Percentiles rank a stretch among this genome's conserved stretches.
Evolutionary conservation across 1,140 invertebrate species (phyloP).

Genomic region (Diabrotica virgifera): DNA sequence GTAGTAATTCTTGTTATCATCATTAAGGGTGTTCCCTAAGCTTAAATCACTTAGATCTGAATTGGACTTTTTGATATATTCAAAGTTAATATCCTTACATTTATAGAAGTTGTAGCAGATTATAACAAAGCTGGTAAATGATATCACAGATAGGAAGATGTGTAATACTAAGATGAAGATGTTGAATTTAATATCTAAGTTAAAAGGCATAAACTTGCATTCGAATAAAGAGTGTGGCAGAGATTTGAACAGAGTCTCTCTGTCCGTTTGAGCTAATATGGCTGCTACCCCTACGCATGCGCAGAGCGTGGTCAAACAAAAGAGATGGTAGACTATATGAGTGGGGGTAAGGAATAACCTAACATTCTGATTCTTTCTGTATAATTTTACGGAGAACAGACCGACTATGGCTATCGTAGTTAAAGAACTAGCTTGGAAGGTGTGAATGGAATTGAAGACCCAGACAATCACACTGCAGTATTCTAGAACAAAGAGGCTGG

Average conservation of each 20-base stretch:
- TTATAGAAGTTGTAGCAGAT: conserved; percentile 39
- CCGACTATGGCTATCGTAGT: conserved; percentile 54
- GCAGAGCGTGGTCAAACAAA: conserved; percentile 53
- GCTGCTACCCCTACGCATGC: conserved; percentile 51
- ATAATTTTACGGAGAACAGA: conserved; percentile 49
- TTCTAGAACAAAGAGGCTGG: conserved; percentile 35
- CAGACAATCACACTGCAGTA: conserved; percentile 52
- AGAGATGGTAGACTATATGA: conserved; percentile 56
- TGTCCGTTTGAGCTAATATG: conserved; percentile 46
- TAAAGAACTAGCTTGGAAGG: conserved; percentile 55
- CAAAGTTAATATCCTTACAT: conserved; percentile 36
- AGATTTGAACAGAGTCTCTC: conserved; percentile 14
- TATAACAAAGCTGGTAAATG: conserved; percentile 40
- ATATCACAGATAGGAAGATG: conserved; percentile 46
- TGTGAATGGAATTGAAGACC: conserved; percentile 52
- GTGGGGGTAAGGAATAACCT: conserved; percentile 51
- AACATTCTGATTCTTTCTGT: conserved; percentile 52
- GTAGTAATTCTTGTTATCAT: conserved; percentile 38
- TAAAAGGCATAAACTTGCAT: conserved; percentile 51
- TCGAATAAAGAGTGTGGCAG: conserved; percentile 22
- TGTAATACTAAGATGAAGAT: conserved; percentile 54
- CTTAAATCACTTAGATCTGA: conserved; percentile 41
- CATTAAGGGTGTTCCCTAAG: conserved; percentile 34
- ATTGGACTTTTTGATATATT: conserved; percentile 45
- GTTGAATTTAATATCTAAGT: conserved; percentile 51